Evolutionary conservation across 1,140 invertebrate species (phyloP).

Genomic region (Brachionus rotundiformis): DNA sequence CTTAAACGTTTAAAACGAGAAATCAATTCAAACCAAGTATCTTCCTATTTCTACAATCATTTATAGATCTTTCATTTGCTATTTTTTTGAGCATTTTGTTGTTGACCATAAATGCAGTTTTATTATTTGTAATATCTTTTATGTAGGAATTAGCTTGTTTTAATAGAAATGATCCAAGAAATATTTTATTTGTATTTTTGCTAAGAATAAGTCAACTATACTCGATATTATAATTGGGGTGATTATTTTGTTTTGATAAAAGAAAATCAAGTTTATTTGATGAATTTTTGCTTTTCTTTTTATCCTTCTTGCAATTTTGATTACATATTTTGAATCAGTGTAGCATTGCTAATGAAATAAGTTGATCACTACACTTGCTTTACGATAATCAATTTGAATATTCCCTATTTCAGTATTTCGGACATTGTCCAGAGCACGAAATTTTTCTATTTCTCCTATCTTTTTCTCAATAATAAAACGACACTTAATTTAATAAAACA

Average conservation of each 20-base stretch:
- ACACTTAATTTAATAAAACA: neutral
- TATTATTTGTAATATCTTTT: neutral
- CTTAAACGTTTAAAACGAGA: neutral
- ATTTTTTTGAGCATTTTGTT: neutral
- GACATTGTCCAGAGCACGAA: slow-evolving; percentile 1
- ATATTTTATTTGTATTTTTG: neutral
- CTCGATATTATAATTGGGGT: neutral
- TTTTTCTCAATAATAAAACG: slow-evolving; percentile 40
- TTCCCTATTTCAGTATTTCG: slow-evolving; percentile 21
- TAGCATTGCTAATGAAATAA: neutral
- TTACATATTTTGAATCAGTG: neutral
- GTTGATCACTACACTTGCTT: slow-evolving; percentile 2
- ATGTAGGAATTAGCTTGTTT: neutral
- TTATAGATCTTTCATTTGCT: neutral
- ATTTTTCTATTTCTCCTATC: slow-evolving; percentile 1
- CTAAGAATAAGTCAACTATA: neutral
- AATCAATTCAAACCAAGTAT: neutral
- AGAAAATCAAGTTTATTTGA: neutral
- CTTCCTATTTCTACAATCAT: neutral
- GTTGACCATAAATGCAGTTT: neutral
- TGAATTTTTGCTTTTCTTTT: neutral
- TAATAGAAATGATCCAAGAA: slow-evolving; percentile 9
- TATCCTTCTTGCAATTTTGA: slow-evolving; percentile 4
- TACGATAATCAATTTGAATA: slow-evolving; percentile 43
- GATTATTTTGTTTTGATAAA: slow-evolving; percentile 10